A percentile compares a stretch with the other conserved stretches of the same genome.
Evolutionary conservation across 1,140 invertebrate genomes (phyloP).

Genomic region (Anoplophora glabripennis): DNA sequence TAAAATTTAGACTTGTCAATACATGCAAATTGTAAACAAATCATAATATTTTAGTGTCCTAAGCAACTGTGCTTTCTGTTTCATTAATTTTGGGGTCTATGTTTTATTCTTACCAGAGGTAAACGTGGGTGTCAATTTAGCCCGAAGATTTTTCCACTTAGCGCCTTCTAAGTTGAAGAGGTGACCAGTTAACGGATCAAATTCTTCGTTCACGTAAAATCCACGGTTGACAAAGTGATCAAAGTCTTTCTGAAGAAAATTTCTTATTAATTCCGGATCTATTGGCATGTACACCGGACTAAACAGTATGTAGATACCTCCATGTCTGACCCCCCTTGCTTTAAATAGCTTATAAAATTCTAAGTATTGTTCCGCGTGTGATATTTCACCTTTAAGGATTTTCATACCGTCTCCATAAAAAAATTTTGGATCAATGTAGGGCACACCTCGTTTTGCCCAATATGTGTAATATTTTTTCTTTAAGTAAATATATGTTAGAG

Average conservation of each 20-base stretch:
- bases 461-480: conserved; percentile 37
- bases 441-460: conserved; percentile 49
- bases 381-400: conserved; percentile 27
- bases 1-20: too few relatives aligned
- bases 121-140: conserved; percentile 52
- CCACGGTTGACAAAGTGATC: conserved; percentile 51
- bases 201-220: conserved; percentile 45
- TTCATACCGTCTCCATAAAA: conserved; percentile 42
- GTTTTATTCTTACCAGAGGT: conserved; percentile 41
- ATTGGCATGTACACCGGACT: conserved; percentile 27
- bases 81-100: too few relatives aligned
- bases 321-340: conserved; percentile 7
- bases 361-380: not conserved
- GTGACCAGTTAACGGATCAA: conserved; percentile 50
- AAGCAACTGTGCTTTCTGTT: too few relatives aligned
- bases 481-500: conserved; percentile 24
- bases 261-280: conserved; percentile 53
- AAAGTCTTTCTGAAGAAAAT: conserved; percentile 53
- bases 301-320: conserved; percentile 18
- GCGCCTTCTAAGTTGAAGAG: conserved; percentile 50
- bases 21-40: too few relatives aligned
- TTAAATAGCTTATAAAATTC: conserved; percentile 14
- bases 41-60: too few relatives aligned
- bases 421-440: conserved; percentile 41
- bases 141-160: conserved; percentile 52